Evolutionary conservation across 2,113 vertebrate genomes (phyloP).

Genomic region (Cervus canadensis): DNA sequence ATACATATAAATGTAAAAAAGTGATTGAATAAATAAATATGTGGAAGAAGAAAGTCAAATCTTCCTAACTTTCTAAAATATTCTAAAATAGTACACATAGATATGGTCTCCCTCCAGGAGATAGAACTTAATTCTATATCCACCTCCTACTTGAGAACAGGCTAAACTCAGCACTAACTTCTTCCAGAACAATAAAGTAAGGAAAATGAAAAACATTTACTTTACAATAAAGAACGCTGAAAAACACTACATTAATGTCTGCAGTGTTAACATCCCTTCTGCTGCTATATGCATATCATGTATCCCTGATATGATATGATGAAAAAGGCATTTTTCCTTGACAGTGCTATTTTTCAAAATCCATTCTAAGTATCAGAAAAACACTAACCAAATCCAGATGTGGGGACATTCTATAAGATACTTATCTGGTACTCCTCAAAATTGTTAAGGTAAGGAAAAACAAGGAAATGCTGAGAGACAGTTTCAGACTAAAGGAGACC

Average conservation of each 20-base stretch:
- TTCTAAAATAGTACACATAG: neutral
- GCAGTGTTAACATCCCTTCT: neutral
- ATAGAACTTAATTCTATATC: neutral
- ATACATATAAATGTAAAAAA: neutral
- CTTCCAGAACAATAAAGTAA: neutral
- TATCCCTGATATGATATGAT: neutral
- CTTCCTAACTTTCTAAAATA: neutral
- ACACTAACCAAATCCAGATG: neutral
- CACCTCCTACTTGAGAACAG: neutral
- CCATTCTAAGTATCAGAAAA: neutral
- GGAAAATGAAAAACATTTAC: neutral
- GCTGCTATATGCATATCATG: neutral
- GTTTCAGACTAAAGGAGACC: neutral
- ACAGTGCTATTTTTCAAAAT: neutral
- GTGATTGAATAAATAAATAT: neutral
- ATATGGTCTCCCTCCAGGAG: neutral
- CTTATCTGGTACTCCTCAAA: neutral
- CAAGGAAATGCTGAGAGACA: neutral
- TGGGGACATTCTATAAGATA: neutral
- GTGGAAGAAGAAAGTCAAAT: neutral
- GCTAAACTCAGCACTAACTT: neutral
- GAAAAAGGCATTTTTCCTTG: neutral
- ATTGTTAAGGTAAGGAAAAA: neutral
- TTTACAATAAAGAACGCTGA: neutral
- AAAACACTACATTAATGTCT: neutral